These are phyloP conservation scores for Rhagoletis pomonella DNA, from an alignment of 1,140 invertebrate species.

Conservation along the genomic window DNA sequence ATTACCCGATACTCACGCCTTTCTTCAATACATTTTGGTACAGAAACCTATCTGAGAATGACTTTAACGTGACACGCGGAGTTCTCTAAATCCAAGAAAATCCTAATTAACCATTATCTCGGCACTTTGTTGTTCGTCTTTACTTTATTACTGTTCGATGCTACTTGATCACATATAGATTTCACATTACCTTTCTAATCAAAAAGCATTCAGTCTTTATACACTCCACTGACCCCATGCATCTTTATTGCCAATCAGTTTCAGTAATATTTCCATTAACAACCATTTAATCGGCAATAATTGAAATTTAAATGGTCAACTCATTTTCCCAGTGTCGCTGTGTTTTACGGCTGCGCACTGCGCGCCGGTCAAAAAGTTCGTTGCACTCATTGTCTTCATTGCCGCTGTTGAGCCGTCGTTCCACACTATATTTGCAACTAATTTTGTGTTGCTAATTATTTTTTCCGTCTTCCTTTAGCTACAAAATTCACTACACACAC, in stretches of 20 bases:
- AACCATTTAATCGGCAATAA: conserved; percentile 45
- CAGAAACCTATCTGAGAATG: too few species aligned
- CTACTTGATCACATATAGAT: too few species aligned
- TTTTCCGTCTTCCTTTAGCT: not conserved
- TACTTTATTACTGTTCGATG: too few species aligned
- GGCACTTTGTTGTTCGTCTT: too few species aligned
- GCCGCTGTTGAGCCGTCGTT: not conserved
- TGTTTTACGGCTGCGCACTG: not conserved
- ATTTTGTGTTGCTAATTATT: conserved; percentile 36
- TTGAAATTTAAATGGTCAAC: conserved; percentile 23
- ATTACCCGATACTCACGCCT: too few species aligned
- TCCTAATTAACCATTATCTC: too few species aligned
- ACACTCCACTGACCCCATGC: not conserved
- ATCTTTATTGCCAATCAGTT: not conserved
- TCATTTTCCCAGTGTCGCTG: not conserved
- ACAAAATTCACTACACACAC: not conserved
- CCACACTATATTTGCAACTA: conserved; percentile 19
- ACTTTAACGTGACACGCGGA: too few species aligned
- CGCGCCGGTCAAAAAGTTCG: conserved; percentile 38
- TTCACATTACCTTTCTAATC: too few species aligned
- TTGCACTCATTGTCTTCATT: conserved; percentile 34
- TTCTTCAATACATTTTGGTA: too few species aligned
- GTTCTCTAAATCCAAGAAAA: too few species aligned
- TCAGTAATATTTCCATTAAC: conserved; percentile 1
- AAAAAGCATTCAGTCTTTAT: not conserved